Evolutionary conservation across 2,113 vertebrate species (phyloP).

Genomic region (Paramormyrops kingsleyae): DNA sequence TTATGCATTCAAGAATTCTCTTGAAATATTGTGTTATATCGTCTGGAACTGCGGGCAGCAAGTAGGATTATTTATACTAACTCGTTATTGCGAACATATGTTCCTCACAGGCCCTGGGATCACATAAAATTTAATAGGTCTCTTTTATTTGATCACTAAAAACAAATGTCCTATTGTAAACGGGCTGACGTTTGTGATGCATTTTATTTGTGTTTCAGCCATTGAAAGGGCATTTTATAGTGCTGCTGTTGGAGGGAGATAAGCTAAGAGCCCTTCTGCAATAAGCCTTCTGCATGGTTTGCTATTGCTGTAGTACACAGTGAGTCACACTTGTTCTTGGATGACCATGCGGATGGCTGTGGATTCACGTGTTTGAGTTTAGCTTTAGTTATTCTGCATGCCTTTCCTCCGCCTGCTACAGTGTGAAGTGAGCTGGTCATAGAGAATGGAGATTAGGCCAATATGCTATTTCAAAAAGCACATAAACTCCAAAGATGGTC

Average conservation of each 20-base stretch:
- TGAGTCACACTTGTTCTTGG: neutral
- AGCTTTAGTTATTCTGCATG: neutral
- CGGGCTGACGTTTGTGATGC: constrained; percentile 36
- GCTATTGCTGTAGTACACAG: neutral
- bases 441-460: neutral
- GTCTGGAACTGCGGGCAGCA: neutral
- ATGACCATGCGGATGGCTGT: neutral
- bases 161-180: constrained; percentile 49
- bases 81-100: constrained; percentile 35
- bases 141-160: constrained; percentile 64
- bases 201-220: constrained; percentile 34
- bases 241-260: neutral
- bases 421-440: neutral
- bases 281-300: neutral
- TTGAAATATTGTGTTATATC: neutral
- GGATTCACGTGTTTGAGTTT: neutral
- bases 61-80: neutral
- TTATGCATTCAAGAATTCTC: neutral
- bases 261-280: neutral
- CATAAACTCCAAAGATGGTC: neutral
- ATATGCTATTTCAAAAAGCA: neutral
- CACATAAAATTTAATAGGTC: constrained; percentile 64
- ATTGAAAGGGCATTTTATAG: neutral
- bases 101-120: constrained; percentile 40
- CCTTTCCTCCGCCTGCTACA: neutral